phyloP scores from a whole-genome alignment of 2,113 vertebrate genomes.

The Reinhardtius hippoglossoides region DNA sequence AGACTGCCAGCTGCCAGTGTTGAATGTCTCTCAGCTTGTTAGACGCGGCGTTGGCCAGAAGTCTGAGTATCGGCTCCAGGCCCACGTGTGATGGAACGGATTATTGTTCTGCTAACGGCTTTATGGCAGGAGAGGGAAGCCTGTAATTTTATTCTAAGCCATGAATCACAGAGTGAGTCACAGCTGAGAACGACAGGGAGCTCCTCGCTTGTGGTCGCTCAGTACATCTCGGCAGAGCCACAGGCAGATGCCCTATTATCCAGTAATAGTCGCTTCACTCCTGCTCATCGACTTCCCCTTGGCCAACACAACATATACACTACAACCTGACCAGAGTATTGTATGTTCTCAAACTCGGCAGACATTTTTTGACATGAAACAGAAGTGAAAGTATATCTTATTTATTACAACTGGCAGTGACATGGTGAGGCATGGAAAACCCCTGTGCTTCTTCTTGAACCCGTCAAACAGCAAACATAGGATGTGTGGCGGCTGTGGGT shows the following conservation, averaged over 20 bases:
- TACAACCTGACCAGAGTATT: background rate
- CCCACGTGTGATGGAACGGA: slow-evolving; percentile 34
- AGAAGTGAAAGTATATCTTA: background rate
- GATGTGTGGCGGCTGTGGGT: slow-evolving; percentile 26
- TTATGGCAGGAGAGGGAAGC: slow-evolving; percentile 24
- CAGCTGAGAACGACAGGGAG: slow-evolving; percentile 42
- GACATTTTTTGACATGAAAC: background rate
- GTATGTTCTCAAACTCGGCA: background rate
- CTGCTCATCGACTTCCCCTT: slow-evolving; percentile 46
- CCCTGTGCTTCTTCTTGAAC: slow-evolving; percentile 5
- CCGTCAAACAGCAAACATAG: slow-evolving; percentile 22
- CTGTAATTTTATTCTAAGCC: slow-evolving; percentile 30
- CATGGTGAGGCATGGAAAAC: slow-evolving; percentile 8
- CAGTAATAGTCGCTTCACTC: slow-evolving; percentile 25
- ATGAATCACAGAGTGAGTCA: slow-evolving; percentile 39
- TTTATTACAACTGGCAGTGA: background rate
- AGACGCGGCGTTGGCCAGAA: background rate
- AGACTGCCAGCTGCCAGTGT: slow-evolving; percentile 25
- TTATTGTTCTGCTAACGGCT: slow-evolving; percentile 55
- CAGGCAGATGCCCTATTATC: slow-evolving; percentile 62
- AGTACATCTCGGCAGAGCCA: slow-evolving; percentile 18
- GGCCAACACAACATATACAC: background rate
- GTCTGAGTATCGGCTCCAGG: slow-evolving; percentile 32
- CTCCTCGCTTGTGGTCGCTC: slow-evolving; percentile 8
- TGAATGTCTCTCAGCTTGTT: background rate